Evolutionary conservation across 2,113 vertebrate genomes (phyloP), one percentile per base, ranked within the genome.

Genomic region (Mesocricetus auratus): DNA sequence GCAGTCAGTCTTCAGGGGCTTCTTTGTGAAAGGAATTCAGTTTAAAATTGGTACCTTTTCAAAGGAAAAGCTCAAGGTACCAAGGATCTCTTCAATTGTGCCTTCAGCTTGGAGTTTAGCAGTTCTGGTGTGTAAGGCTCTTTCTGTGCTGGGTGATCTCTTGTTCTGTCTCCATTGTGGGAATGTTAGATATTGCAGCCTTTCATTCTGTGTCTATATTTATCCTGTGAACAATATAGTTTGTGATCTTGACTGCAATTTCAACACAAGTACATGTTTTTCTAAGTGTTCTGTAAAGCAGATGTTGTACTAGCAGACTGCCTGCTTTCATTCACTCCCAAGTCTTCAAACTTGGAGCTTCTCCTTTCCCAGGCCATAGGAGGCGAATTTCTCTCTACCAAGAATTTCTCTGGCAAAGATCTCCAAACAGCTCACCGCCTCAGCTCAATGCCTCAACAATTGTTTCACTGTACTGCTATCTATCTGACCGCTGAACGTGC

Each of bases 31-130:
- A 93, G 56, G 96, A 90, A 91, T 91, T 82, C 47, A 16, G 82
- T 94, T 89, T 60, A 64, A 94, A 83, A 82, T 9, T 36, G 96
- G 88, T 60, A 79, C 74, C 8, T 33, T 96, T 93, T 50, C 93
- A 69, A 53, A 71, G 47, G 79, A 93, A 94, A 95, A 62, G 88
- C 66, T 94, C n/a, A 24, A 21, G 66, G 86, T 71, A 22, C 60
- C 89, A 71, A 74, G 86, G 77, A 92, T 94, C 86, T 93, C 96
- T 93, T 93, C 91, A 74, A 74, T 86, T 0, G 91, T 97, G 97
- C 97, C 97, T 97, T 97, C 90, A 77, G 82, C 91, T 95, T 92
- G 91, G 64, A 77, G 90, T 73, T 95, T 39, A 90, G 88, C 93
- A 45, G 45, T 95, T 95, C 60, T 93, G 11, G 26, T 64, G 29